Evolutionary conservation across 2,113 vertebrate genomes (phyloP).

Genomic region (Trochalopteron elliotii): DNA sequence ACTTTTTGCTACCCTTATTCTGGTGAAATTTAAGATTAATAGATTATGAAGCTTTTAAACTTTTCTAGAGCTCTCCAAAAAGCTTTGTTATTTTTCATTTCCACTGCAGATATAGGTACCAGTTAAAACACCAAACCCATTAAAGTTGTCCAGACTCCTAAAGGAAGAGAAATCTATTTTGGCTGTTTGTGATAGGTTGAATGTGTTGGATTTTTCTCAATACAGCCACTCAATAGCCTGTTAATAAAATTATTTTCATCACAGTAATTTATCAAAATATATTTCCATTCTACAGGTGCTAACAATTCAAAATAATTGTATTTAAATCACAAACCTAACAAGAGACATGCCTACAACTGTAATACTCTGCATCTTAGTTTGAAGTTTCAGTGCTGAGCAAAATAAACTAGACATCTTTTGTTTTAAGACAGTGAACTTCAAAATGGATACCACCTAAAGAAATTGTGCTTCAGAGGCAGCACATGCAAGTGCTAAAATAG

Average conservation of each 20-base stretch:
- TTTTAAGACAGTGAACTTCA: not conserved
- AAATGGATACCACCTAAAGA: not conserved
- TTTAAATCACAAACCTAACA: not conserved
- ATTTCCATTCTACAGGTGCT: not conserved
- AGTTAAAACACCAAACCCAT: not conserved
- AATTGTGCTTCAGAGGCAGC: not conserved
- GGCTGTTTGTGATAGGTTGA: not conserved
- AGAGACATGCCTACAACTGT: not conserved
- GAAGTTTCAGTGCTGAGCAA: not conserved
- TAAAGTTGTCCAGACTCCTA: not conserved
- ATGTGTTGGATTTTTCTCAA: not conserved
- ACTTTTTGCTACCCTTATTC: not conserved
- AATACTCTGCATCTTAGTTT: not conserved
- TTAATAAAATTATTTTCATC: not conserved
- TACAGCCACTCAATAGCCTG: not conserved
- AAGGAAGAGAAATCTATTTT: not conserved
- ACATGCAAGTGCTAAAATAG: not conserved
- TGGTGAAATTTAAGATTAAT: not conserved
- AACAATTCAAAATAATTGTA: not conserved
- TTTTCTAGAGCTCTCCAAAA: not conserved
- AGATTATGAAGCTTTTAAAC: not conserved
- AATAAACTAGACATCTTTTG: not conserved
- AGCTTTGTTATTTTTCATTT: not conserved
- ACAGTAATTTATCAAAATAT: not conserved
- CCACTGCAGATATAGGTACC: not conserved